Evolutionary conservation across 2,797 vertebrate species (phyloP).

Genomic region (Eidolon dupreanum): DNA sequence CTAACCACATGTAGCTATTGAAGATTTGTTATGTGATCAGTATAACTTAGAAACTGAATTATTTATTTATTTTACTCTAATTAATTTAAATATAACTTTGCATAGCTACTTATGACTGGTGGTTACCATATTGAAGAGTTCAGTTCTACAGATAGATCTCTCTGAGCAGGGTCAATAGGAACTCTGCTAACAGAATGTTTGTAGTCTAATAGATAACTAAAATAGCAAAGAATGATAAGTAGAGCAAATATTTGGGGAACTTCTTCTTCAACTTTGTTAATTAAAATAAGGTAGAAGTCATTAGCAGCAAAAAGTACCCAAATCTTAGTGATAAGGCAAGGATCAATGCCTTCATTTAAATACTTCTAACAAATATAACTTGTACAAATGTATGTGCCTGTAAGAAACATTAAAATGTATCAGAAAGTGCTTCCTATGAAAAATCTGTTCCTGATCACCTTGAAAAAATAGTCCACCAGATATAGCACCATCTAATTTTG

Average conservation of each 20-base stretch:
- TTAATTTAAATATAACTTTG: background rate
- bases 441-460: background rate
- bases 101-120: background rate
- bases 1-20: background rate
- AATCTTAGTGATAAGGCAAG: background rate
- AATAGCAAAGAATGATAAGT: background rate
- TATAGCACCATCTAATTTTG: background rate
- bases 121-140: background rate
- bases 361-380: background rate
- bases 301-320: background rate
- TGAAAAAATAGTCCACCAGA: background rate
- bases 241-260: background rate
- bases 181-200: background rate
- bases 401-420: background rate
- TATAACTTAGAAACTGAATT: background rate
- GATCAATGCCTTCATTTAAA: background rate
- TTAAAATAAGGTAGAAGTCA: background rate
- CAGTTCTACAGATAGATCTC: background rate
- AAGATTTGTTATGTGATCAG: background rate
- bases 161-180: background rate
- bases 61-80: background rate
- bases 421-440: background rate
- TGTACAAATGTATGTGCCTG: background rate
- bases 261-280: background rate
- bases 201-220: background rate